Conservation (phyloP, 2,113 vertebrate genomes). For the Seriola quinqueradiata region DNA sequence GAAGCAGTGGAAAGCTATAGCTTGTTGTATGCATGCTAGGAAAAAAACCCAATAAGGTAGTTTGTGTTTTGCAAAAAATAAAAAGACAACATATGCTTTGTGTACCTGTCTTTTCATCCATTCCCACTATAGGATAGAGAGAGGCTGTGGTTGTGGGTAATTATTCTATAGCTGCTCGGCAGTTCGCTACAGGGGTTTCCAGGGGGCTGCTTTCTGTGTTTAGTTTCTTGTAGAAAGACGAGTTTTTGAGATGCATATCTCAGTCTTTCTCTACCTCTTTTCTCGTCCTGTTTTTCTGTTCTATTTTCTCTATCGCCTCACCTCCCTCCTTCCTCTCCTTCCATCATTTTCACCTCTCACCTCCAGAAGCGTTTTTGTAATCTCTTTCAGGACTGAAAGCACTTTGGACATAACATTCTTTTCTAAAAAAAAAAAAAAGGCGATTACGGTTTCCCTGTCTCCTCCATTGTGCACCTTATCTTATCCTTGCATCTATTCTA, state of each 20-base stretch:
- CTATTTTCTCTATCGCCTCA: background rate
- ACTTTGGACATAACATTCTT: constrained; percentile 2
- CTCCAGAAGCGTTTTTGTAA: background rate
- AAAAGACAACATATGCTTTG: background rate
- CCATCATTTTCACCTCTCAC: background rate
- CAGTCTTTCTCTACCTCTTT: background rate
- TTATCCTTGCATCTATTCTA: constrained; percentile 11
- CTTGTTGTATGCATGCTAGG: background rate
- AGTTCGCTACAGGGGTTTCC: background rate
- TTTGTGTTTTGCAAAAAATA: background rate
- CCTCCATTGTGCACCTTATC: constrained; percentile 30
- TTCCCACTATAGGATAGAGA: background rate
- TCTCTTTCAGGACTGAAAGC: background rate
- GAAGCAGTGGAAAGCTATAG: background rate
- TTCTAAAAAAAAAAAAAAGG: background rate
- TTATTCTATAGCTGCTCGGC: background rate
- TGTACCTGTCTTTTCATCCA: background rate
- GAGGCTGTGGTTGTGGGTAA: background rate
- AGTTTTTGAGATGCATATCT: background rate
- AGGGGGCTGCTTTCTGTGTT: constrained; percentile 1
- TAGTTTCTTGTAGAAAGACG: background rate
- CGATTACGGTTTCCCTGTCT: constrained; percentile 31
- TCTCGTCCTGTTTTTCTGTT: background rate
- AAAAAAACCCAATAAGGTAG: background rate
- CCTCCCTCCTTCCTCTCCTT: background rate